Evolutionary conservation across 2,888 invertebrate species (phyloP).

Genomic region (Hipparchia sbordonii): DNA sequence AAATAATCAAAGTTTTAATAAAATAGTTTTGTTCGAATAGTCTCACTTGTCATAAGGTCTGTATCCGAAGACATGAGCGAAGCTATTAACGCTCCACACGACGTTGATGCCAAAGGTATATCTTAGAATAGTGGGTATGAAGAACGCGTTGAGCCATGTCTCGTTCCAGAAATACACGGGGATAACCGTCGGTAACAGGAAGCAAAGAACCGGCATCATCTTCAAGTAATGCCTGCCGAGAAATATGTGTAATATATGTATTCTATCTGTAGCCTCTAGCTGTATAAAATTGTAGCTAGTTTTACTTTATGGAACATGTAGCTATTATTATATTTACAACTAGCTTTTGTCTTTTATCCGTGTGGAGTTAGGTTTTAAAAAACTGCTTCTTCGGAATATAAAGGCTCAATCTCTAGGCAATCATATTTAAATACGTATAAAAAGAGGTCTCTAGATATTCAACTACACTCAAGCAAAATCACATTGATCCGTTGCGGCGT

Average conservation of each 20-base stretch:
- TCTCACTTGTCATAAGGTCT: slow-evolving; percentile 93
- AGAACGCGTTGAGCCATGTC: slow-evolving; percentile 87
- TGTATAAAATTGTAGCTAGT: slow-evolving; percentile 1
- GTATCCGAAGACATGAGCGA: slow-evolving; percentile 94
- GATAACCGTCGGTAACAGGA: slow-evolving; percentile 90
- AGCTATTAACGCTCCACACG: slow-evolving; percentile 97
- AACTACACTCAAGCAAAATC: too few species aligned
- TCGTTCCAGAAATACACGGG: slow-evolving; percentile 92
- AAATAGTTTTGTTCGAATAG: not conserved
- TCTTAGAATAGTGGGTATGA: slow-evolving; percentile 88
- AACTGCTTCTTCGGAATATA: too few species aligned
- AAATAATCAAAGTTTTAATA: too few species aligned
- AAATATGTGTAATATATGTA: not conserved
- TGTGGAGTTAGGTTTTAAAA: too few species aligned
- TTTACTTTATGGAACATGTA: not conserved
- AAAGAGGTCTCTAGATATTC: too few species aligned
- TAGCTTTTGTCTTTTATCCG: too few species aligned
- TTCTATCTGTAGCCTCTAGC: not conserved
- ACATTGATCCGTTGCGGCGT: too few species aligned
- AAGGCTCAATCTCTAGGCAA: too few species aligned
- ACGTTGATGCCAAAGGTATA: slow-evolving; percentile 91
- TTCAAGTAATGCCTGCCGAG: slow-evolving; percentile 85
- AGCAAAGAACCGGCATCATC: slow-evolving; percentile 90
- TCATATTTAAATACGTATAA: too few species aligned
- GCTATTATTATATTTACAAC: not conserved